Evolutionary conservation across 2,113 vertebrate genomes (phyloP).

Genomic region (Pica pica): DNA sequence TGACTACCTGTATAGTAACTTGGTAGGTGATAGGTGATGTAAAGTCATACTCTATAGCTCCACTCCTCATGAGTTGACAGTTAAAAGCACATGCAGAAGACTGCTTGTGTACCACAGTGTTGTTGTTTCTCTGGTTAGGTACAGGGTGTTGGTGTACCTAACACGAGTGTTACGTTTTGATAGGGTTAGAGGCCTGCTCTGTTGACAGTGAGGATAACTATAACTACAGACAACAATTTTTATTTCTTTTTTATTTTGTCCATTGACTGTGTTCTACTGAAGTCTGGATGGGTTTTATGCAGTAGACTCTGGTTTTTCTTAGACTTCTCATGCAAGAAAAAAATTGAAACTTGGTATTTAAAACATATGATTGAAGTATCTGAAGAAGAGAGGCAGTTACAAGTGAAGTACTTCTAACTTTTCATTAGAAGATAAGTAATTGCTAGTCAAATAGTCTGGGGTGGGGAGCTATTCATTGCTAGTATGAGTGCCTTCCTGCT

Average conservation of each 20-base stretch:
- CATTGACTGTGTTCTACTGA: not conserved
- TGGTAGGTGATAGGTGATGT: not conserved
- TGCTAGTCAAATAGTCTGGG: not conserved
- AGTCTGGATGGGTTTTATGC: not conserved
- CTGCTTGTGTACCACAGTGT: too few species aligned
- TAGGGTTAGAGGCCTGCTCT: not conserved
- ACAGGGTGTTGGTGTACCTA: not conserved
- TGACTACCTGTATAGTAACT: not conserved
- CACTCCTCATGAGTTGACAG: accelerated
- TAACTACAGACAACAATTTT: not conserved
- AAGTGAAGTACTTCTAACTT: not conserved
- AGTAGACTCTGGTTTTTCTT: not conserved
- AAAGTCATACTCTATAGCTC: not conserved
- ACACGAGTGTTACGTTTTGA: not conserved
- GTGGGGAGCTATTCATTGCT: not conserved
- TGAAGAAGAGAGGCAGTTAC: not conserved
- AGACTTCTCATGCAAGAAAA: not conserved
- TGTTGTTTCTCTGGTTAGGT: not conserved
- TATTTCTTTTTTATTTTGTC: not conserved
- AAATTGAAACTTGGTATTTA: not conserved
- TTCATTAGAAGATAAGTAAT: not conserved
- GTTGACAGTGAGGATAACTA: not conserved
- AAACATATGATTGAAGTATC: not conserved
- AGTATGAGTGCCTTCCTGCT: not conserved
- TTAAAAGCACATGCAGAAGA: not conserved